A percentile compares a stretch with the other conserved stretches of the same genome.
phyloP scores from a whole-genome alignment of 2,888 invertebrate genomes.

The Conistra vaccinii region DNA sequence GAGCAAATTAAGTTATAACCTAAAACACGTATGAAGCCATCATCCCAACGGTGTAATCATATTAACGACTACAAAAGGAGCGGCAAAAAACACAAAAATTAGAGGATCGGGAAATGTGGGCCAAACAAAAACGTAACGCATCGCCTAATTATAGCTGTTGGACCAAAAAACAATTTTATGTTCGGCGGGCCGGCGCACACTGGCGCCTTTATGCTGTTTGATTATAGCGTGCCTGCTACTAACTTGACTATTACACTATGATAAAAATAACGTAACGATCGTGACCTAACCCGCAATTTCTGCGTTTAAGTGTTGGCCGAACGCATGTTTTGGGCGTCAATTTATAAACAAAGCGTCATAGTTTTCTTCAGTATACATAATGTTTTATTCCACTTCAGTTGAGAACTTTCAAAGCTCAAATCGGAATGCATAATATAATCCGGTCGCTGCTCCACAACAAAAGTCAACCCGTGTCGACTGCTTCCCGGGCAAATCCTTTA shows the following conservation, averaged over 20 bases:
- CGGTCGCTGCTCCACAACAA: conserved; percentile 49
- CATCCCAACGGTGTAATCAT: conserved; percentile 91
- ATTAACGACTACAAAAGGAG: conserved; percentile 91
- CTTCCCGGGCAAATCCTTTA: conserved; percentile 86
- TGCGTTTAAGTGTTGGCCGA: conserved; percentile 56
- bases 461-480: conserved; percentile 80
- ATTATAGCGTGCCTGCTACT: conserved; percentile 73
- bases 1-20: conserved; percentile 91
- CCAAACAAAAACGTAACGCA: conserved; percentile 91
- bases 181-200: conserved; percentile 82
- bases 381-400: conserved; percentile 18
- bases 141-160: conserved; percentile 90
- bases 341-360: conserved; percentile 43
- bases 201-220: conserved; percentile 75
- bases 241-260: conserved; percentile 62
- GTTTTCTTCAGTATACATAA: conserved; percentile 22
- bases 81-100: conserved; percentile 90
- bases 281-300: conserved; percentile 58
- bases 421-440: conserved; percentile 30
- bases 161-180: conserved; percentile 90
- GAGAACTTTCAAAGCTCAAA: conserved; percentile 13
- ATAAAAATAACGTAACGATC: conserved; percentile 68
- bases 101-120: conserved; percentile 91
- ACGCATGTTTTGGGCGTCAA: conserved; percentile 51
- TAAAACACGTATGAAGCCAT: conserved; percentile 91